Conservation (phyloP, 2,113 vertebrate genomes). For the Setophaga petechia region DNA sequence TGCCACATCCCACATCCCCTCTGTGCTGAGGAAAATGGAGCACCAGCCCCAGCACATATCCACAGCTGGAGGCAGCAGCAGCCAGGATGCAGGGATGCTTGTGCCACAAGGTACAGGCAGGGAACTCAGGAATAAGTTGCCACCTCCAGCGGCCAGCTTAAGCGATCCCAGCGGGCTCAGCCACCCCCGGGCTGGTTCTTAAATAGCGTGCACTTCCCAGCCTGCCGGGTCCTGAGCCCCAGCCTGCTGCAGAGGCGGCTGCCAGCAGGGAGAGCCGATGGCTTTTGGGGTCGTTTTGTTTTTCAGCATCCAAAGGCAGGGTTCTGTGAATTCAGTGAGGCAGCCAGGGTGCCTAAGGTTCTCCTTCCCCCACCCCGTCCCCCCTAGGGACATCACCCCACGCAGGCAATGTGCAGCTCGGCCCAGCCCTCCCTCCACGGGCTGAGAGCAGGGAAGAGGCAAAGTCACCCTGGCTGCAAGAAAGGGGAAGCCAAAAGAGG, state of each 20-base stretch:
- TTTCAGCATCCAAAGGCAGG: not conserved
- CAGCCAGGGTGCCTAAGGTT: not conserved
- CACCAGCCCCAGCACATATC: rapidly evolving
- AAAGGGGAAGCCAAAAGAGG: slow-evolving; percentile 50
- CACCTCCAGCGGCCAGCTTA: not conserved
- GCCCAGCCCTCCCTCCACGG: not conserved
- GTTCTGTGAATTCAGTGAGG: not conserved
- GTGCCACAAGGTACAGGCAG: not conserved
- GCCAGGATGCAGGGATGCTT: not conserved
- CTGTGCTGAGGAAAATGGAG: rapidly evolving
- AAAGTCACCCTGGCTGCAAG: not conserved
- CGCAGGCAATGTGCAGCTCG: rapidly evolving
- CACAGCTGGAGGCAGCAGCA: not conserved
- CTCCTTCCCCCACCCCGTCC: not conserved
- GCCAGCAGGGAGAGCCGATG: not conserved
- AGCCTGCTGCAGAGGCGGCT: not conserved
- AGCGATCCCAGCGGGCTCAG: not conserved
- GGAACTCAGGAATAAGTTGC: not conserved
- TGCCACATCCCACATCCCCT: not conserved
- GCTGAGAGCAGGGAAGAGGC: not conserved
- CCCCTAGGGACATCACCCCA: not conserved
- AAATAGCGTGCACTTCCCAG: not conserved
- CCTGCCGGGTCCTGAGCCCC: not conserved
- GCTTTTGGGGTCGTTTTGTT: not conserved
- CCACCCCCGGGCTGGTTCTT: not conserved